Evolutionary conservation across 1,140 invertebrate species (phyloP).

Genomic region (Trichonephila inaurata): DNA sequence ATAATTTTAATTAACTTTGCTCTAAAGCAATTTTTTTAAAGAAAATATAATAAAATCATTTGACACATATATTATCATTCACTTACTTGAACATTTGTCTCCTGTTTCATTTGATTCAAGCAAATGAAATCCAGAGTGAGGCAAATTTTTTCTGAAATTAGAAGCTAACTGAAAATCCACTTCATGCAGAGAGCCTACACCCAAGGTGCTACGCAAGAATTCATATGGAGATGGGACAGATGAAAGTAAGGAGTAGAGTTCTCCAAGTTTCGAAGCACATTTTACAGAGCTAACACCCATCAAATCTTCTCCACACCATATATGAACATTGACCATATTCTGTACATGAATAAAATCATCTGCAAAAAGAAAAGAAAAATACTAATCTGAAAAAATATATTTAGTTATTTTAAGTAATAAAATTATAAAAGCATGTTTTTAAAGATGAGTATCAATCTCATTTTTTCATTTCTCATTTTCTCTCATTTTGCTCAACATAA

Average conservation of each 20-base stretch:
- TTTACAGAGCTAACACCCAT: constrained; percentile 90
- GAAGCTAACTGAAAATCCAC: constrained; percentile 90
- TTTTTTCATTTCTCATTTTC: too few species aligned
- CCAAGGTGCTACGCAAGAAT: constrained; percentile 92
- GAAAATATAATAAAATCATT: not conserved
- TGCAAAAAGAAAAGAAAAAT: constrained; percentile 78
- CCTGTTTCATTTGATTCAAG: constrained; percentile 47
- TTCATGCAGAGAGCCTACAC: constrained; percentile 88
- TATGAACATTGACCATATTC: constrained; percentile 88
- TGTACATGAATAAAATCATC: constrained; percentile 86
- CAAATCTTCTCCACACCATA: constrained; percentile 88
- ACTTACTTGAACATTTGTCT: constrained; percentile 90
- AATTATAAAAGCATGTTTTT: too few species aligned
- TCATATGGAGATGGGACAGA: constrained; percentile 89
- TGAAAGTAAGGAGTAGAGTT: constrained; percentile 89
- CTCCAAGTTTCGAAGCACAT: constrained; percentile 90
- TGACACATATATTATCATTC: constrained; percentile 73
- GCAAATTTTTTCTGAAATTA: constrained; percentile 86
- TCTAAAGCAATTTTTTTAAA: too few species aligned
- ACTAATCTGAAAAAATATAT: too few species aligned
- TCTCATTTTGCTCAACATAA: too few species aligned
- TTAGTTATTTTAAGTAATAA: too few species aligned
- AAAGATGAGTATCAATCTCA: too few species aligned
- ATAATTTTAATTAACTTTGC: not conserved
- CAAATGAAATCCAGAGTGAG: constrained; percentile 72